Conservation (phyloP, 2,113 vertebrate genomes). For the Phylloscopus trochiloides region DNA sequence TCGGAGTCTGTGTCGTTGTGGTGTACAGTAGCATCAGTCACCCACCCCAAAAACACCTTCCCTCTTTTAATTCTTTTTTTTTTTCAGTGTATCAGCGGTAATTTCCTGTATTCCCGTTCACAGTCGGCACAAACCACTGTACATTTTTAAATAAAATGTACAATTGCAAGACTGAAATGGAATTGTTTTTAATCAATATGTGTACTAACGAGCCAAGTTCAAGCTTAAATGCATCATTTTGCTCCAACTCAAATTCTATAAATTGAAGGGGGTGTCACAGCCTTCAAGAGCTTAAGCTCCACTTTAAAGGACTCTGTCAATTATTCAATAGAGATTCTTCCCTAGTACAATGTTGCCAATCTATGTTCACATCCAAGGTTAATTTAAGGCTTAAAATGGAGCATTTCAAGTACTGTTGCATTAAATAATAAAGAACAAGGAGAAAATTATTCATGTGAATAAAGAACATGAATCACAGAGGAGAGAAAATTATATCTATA, state of each 20-base stretch:
- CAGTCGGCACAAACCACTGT: not conserved
- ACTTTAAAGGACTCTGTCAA: conserved; percentile 14
- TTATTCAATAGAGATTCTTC: conserved; percentile 1
- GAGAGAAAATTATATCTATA: not conserved
- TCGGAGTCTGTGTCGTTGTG: too few relatives aligned
- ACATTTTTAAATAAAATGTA: not conserved
- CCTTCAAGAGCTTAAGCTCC: not conserved
- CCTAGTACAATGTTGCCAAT: not conserved
- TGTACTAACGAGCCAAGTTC: not conserved
- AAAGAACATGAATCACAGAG: not conserved
- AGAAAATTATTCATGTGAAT: not conserved
- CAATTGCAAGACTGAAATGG: not conserved
- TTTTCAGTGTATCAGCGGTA: not conserved
- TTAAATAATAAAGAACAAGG: not conserved
- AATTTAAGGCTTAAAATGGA: conserved; percentile 27
- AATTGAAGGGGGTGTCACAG: not conserved
- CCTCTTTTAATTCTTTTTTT: not conserved
- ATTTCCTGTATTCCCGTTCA: not conserved
- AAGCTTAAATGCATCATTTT: not conserved
- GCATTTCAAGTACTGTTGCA: not conserved
- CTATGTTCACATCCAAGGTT: not conserved
- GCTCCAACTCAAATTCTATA: not conserved
- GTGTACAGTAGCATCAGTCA: too few relatives aligned
- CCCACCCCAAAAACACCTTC: not conserved
- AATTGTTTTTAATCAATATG: not conserved